Base-by-base conservation (phyloP, 64 coral and sea anemone genomes). In the Montipora cactus region DNA sequence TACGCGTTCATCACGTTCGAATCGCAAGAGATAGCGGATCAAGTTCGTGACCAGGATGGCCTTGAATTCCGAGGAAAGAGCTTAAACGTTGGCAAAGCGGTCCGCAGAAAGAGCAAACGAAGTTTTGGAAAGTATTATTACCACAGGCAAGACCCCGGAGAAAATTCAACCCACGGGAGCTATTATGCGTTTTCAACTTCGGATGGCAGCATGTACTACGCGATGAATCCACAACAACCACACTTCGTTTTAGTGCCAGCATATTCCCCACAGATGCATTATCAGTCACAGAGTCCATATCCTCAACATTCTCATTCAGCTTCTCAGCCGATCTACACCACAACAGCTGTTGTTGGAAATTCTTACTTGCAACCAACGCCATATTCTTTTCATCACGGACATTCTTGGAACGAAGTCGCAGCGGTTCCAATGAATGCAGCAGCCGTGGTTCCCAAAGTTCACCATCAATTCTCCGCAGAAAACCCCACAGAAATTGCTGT, bases 1-100 rank as follows among this genome's bases (percentile, higher is more conserved):
- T 99, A 99, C 48, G 98, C 95, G 74, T 99, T 99, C 81, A 96
- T 99, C 47, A 99, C 98, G 21, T 99, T 99, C 91, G 98, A 99
- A 49, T 94, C 88, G 18, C 95, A 99, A 91, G 98, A 99, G 50
- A 89, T 76, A 25, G 95, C 95, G n/a, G 95, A 99, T 22, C 89
- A 78, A 49, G 89, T 92, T 44, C 89, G 88, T 10, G 89, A 96
- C 47, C 88, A 99, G 21, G 90, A 99, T 19, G 76, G 70, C 51
- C 79, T 99, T 12, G 92, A 96, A 91, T 99, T 99, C 84, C 87
- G 94, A 77, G 98, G 96, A 4, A 99, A 99, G 84, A 96, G 81
- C 73, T 77, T 99, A 84, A 90, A 86, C 46, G 81, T 99, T 77
- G 95, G 92, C 44, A 91, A 94, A 80, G 98, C 98, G 1, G 89